These are phyloP conservation scores for Cyrtorhinus lividipennis DNA, from an alignment of 1,140 invertebrate species.

Conservation along the genomic window DNA sequence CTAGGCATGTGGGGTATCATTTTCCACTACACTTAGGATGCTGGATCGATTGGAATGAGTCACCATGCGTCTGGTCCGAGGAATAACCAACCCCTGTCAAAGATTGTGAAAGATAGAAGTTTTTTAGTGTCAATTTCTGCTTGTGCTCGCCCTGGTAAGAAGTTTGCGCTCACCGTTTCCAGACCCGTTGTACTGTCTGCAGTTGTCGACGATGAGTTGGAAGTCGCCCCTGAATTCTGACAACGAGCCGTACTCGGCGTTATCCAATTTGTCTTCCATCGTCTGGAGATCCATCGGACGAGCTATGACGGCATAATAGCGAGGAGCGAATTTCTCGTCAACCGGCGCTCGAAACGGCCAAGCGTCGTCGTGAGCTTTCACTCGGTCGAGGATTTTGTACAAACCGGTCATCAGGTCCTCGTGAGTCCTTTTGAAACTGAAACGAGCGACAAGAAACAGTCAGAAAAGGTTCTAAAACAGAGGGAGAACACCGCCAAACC, in stretches of 20 bases:
- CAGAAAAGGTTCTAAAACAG: not conserved
- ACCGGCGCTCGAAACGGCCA: conserved; percentile 87
- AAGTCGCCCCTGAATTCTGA: conserved; percentile 75
- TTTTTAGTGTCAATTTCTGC: too few species aligned
- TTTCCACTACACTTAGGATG: too few species aligned
- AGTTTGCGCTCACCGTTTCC: conserved; percentile 73
- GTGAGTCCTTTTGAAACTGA: conserved; percentile 56
- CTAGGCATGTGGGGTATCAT: too few species aligned
- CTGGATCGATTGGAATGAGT: too few species aligned
- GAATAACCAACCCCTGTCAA: too few species aligned
- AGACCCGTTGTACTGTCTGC: conserved; percentile 76
- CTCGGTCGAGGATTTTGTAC: conserved; percentile 71
- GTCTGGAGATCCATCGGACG: conserved; percentile 73
- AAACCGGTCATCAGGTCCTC: conserved; percentile 74
- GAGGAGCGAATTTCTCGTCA: conserved; percentile 78
- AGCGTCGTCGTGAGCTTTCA: conserved; percentile 73
- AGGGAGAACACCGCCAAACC: too few species aligned
- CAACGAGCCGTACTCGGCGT: conserved; percentile 60
- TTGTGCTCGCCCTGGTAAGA: too few species aligned
- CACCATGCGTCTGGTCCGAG: too few species aligned
- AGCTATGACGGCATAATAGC: conserved; percentile 61
- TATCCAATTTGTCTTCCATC: conserved; percentile 76
- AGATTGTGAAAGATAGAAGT: too few species aligned
- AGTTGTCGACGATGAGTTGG: conserved; percentile 80
- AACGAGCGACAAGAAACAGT: conserved; percentile 24